Evolutionary conservation across 1,140 invertebrate genomes (phyloP), one percentile per base, ranked within the genome.

Genomic region (Probaryconus sp.): DNA sequence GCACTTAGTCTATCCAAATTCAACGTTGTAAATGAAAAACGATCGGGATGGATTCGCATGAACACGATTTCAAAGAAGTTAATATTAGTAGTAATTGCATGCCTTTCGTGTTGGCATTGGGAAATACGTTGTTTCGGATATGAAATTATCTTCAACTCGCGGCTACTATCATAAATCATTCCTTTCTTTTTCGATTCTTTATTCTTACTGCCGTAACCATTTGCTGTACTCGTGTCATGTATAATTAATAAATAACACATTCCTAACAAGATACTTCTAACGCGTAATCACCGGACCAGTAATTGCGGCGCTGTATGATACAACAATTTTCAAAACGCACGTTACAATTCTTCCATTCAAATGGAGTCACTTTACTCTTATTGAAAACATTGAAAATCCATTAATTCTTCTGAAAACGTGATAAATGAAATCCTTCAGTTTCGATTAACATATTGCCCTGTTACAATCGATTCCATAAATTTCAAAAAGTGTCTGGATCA

Each of bases 371-470:
- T 65, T 55, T 47, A 33, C 56, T 67, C 63, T 67, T 56, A 67
- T 56, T 56, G 43, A 67, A 55, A 48, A 56, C 64, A 58, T 68
- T 16, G 38, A 53, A 69, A 69, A 60, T 51, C 53, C 65, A 47
- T 53, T 60, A 60, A 69, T 20, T 28, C 24, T 20, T 17, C 24
- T 4, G 47, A 28, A 38, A 38, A 21, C 37, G 48, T 55, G 67
- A 61, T 61, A 61, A 70, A 70, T 70, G 64, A 68, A 68, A 68
- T 58, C 45, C 53, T 68, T 68, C 64, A 28, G 43, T 28, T 61
- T 55, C 55, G 56, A 70, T 70, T 70, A 70, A 70, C 67, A 70
- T 55, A 68, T 68, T 68, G 53, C 50, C 9, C 5, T 2, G 38
- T 28, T 53, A 53, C 50, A 33, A 67, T 67, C 43, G 63, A 40